Conservation (phyloP, 2,888 invertebrate genomes). For the Stratiomys singularior region DNA sequence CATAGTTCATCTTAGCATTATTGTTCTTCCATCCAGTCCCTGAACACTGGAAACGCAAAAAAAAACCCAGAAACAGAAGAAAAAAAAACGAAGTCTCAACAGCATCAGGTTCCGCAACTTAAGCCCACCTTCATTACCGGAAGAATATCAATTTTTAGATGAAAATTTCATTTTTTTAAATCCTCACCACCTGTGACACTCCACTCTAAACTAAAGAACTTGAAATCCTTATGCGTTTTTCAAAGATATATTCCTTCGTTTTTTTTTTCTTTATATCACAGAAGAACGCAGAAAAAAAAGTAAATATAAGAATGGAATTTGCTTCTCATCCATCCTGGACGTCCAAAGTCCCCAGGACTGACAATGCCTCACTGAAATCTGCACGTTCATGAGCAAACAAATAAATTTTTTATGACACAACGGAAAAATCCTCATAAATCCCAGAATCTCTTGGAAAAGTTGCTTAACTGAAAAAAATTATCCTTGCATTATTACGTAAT, state of each 20-base stretch:
- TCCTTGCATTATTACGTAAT: conserved; percentile 53
- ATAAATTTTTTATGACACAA: conserved; percentile 51
- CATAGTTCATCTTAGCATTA: conserved; percentile 10
- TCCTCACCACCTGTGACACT: conserved; percentile 52
- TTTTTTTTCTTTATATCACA: no score
- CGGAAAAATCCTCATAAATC: conserved; percentile 47
- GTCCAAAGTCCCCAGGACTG: not conserved
- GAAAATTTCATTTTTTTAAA: conserved; percentile 50
- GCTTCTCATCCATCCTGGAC: conserved; percentile 37
- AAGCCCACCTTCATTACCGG: conserved; percentile 17
- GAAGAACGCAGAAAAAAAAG: no score
- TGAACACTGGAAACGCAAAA: no score
- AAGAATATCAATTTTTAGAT: conserved; percentile 44
- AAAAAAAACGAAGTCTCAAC: no score
- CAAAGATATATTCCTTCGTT: conserved; percentile 8
- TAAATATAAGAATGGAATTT: conserved; percentile 5
- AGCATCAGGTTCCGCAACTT: not conserved
- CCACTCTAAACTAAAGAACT: not conserved
- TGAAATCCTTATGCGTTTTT: conserved; percentile 30
- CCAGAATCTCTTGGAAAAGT: conserved; percentile 46
- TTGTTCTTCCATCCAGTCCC: not conserved
- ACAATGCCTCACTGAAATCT: conserved; percentile 40
- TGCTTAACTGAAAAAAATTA: conserved; percentile 52
- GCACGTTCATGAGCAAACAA: conserved; percentile 49
- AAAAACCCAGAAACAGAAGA: not conserved